A percentile compares a stretch with the other conserved stretches of the same genome.
These are phyloP conservation scores for Diadromus collaris DNA, from an alignment of 2,888 invertebrate genomes.

Conservation along the genomic window DNA sequence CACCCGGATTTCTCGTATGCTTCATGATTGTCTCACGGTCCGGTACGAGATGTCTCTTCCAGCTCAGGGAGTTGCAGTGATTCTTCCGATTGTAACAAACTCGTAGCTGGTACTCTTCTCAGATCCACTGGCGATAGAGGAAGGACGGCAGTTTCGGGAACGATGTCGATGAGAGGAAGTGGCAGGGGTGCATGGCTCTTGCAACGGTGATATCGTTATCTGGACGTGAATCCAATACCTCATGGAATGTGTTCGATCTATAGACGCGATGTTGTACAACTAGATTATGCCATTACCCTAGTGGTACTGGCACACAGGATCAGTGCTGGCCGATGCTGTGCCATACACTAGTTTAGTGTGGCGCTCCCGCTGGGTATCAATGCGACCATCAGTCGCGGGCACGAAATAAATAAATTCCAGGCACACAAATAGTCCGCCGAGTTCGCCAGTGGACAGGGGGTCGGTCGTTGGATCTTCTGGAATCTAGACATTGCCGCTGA, in stretches of 20 bases:
- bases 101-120: neutral
- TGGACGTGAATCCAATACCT: conserved; percentile 20
- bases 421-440: neutral
- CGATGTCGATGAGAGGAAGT: neutral
- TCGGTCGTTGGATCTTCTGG: neutral
- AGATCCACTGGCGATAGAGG: neutral
- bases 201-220: neutral
- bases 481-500: neutral
- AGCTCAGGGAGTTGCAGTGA: neutral
- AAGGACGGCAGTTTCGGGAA: neutral
- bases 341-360: neutral
- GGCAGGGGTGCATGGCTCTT: neutral
- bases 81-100: neutral
- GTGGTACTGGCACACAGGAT: neutral
- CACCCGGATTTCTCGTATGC: conserved; percentile 9
- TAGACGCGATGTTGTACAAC: neutral
- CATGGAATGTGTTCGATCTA: neutral
- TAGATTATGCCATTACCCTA: neutral
- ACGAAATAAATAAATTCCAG: neutral
- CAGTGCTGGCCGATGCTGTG: neutral
- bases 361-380: neutral
- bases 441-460: neutral
- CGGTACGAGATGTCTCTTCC: neutral
- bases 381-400: neutral
- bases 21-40: neutral